These are phyloP conservation scores for Delphinus delphis DNA, from an alignment of 2,113 vertebrate species.

Conservation along the genomic window DNA sequence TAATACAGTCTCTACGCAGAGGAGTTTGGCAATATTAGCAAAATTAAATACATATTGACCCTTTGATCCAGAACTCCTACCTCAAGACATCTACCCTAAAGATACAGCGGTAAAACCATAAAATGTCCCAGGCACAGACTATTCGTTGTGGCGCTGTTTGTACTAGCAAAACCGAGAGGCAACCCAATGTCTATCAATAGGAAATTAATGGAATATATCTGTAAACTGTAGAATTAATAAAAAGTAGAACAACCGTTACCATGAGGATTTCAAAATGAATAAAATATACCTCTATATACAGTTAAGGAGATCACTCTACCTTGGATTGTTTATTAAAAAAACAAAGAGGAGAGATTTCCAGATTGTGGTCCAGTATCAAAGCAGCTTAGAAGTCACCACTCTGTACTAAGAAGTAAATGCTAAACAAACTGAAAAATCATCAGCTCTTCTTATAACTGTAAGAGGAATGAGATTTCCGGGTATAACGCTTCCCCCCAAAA, in stretches of 20 bases:
- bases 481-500: background rate
- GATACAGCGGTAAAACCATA: background rate
- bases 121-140: background rate
- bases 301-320: background rate
- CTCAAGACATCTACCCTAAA: background rate
- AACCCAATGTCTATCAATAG: background rate
- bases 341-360: background rate
- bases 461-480: background rate
- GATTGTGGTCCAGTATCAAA: background rate
- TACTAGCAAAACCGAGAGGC: background rate
- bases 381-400: background rate
- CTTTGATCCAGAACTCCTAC: background rate
- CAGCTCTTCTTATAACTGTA: background rate
- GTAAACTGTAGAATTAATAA: background rate
- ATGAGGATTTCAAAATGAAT: background rate
- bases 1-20: background rate
- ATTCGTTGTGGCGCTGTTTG: background rate
- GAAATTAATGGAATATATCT: background rate
- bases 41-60: background rate
- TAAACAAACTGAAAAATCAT: background rate
- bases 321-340: background rate
- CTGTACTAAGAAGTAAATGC: background rate
- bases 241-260: background rate
- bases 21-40: background rate
- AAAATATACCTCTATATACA: background rate